These are phyloP conservation scores for Strix uralensis DNA, from an alignment of 2,113 vertebrate genomes.

Conservation along the genomic window DNA sequence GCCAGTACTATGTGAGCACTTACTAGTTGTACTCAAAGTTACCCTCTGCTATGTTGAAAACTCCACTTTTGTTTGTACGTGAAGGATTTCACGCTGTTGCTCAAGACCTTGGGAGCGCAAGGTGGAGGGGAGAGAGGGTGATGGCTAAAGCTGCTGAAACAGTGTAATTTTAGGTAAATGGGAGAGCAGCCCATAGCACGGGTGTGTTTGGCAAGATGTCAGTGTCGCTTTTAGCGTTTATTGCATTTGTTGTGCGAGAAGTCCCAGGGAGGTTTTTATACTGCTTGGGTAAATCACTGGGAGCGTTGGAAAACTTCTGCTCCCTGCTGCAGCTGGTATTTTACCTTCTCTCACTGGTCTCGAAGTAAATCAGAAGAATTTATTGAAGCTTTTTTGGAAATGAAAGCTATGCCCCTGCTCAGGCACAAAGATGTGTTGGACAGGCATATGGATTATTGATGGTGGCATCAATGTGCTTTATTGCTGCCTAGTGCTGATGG, in stretches of 20 bases:
- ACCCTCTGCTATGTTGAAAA: background rate
- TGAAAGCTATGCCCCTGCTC: background rate
- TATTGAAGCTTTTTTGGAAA: background rate
- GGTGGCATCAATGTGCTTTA: background rate
- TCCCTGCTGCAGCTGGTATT: background rate
- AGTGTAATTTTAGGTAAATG: background rate
- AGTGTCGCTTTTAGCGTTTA: background rate
- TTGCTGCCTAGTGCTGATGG: background rate
- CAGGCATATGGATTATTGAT: fast-evolving
- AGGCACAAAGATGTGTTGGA: background rate
- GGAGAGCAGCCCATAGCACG: background rate
- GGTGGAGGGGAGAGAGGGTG: background rate
- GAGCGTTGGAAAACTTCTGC: background rate
- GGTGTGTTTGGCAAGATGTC: background rate
- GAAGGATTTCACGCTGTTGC: background rate
- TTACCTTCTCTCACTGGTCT: background rate
- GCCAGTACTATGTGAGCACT: background rate
- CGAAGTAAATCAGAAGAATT: background rate
- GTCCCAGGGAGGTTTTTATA: background rate
- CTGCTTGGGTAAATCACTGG: background rate
- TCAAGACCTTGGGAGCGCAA: background rate
- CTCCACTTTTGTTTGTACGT: background rate
- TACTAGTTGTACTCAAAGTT: too few relatives aligned
- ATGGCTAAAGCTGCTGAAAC: background rate
- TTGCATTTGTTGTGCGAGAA: background rate